Percentiles rank a stretch among this genome's conserved stretches.
These are phyloP conservation scores for Eueides isabella DNA, from an alignment of 1,140 invertebrate species.

Conservation along the genomic window DNA sequence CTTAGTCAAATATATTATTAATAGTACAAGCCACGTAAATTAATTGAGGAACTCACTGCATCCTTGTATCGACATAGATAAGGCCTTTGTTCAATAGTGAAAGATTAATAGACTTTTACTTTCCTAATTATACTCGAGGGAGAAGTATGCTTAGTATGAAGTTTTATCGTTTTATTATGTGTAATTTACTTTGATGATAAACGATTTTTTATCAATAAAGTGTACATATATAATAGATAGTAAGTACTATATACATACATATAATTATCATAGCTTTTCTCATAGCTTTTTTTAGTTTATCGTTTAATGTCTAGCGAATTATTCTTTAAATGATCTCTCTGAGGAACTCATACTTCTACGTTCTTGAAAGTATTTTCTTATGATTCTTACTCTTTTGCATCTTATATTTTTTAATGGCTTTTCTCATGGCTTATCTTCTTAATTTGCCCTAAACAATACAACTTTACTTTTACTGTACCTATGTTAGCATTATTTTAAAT, in stretches of 20 bases:
- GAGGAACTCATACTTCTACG: no score
- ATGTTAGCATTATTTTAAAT: no score
- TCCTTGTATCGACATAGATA: background rate
- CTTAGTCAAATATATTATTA: background rate
- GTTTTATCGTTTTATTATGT: conserved; percentile 1
- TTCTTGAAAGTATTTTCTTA: no score
- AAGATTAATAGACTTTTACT: conserved; percentile 12
- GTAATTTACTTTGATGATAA: conserved; percentile 5
- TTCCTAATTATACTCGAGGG: conserved; percentile 6
- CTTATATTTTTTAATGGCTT: no score
- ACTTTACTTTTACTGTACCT: no score
- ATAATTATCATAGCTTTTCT: no score
- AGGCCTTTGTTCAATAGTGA: conserved; percentile 1
- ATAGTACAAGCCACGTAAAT: background rate
- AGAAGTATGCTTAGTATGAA: background rate
- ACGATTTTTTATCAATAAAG: background rate
- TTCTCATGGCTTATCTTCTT: no score
- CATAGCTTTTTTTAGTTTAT: no score
- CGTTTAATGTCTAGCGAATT: no score
- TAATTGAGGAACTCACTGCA: background rate
- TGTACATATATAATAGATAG: background rate
- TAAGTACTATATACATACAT: background rate
- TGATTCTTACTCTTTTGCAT: no score
- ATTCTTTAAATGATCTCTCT: no score
- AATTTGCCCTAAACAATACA: no score